These are phyloP conservation scores for Rhimphoctona megacephalus DNA, from an alignment of 2,888 invertebrate genomes.

Conservation along the genomic window DNA sequence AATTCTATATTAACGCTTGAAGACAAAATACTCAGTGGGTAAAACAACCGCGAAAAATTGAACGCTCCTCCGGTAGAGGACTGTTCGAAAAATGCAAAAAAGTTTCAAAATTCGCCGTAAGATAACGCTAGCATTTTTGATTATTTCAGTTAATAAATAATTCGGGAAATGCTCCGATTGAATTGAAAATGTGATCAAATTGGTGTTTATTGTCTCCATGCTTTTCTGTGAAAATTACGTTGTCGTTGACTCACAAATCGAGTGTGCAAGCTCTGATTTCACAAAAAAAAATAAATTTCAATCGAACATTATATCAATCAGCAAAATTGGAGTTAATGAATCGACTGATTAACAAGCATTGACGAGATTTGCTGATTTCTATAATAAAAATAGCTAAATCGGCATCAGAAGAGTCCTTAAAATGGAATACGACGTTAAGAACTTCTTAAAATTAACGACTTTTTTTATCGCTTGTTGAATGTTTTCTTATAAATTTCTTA, in stretches of 20 bases:
- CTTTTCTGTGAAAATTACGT: not conserved
- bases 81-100: not conserved
- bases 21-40: not conserved
- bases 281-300: not conserved
- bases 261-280: not conserved
- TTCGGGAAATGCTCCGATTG: not conserved
- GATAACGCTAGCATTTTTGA: not conserved
- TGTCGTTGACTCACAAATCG: not conserved
- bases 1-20: not conserved
- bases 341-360: not conserved
- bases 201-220: not conserved
- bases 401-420: not conserved
- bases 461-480: not conserved
- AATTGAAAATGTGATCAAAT: not conserved
- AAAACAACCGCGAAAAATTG: not conserved
- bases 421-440: not conserved
- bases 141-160: not conserved
- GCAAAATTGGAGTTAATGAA: not conserved
- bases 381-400: not conserved
- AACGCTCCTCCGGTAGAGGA: not conserved
- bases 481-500: not conserved
- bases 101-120: not conserved
- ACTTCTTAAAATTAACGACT: not conserved
- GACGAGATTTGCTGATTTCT: not conserved
- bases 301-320: not conserved